Conservation (phyloP, 1,140 invertebrate species). For the Drosophila saltans region DNA sequence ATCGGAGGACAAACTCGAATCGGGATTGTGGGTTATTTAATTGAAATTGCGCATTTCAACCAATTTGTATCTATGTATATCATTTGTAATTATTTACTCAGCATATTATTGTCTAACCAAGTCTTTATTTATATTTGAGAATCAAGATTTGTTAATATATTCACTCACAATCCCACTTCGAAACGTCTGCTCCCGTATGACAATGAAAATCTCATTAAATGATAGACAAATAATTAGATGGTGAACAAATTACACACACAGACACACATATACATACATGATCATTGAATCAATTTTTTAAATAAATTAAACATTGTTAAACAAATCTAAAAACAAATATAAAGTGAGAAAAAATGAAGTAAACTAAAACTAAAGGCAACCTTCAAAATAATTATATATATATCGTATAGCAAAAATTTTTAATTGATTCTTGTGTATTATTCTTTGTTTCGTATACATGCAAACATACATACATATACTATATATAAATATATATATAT, state of each 20-base stretch:
- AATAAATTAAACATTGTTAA: constrained; percentile 68
- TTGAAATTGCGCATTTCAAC: background rate
- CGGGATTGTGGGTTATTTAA: background rate
- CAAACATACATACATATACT: constrained; percentile 7
- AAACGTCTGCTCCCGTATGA: background rate
- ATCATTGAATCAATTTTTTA: constrained; percentile 37
- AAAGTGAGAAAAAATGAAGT: constrained; percentile 30
- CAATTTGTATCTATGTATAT: constrained; percentile 9
- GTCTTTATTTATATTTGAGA: background rate
- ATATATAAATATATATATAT: constrained; percentile 7
- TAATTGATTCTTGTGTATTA: constrained; percentile 66
- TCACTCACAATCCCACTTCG: background rate
- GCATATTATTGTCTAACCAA: background rate
- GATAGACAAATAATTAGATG: constrained; percentile 79
- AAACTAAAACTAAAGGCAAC: constrained; percentile 27
- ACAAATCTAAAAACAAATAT: constrained; percentile 59
- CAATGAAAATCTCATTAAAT: constrained; percentile 72
- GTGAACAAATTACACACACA: constrained; percentile 39
- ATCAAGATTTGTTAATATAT: background rate
- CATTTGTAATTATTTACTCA: constrained; percentile 6
- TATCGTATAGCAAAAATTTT: constrained; percentile 70
- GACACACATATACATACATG: constrained; percentile 19
- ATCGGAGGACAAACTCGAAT: constrained; percentile 7
- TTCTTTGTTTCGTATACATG: constrained; percentile 65
- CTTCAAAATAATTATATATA: constrained; percentile 52